Percentiles rank a stretch among this genome's conserved stretches.
These are phyloP conservation scores for Julus scandinavius DNA, from an alignment of 2,888 invertebrate genomes.

Conservation along the genomic window DNA sequence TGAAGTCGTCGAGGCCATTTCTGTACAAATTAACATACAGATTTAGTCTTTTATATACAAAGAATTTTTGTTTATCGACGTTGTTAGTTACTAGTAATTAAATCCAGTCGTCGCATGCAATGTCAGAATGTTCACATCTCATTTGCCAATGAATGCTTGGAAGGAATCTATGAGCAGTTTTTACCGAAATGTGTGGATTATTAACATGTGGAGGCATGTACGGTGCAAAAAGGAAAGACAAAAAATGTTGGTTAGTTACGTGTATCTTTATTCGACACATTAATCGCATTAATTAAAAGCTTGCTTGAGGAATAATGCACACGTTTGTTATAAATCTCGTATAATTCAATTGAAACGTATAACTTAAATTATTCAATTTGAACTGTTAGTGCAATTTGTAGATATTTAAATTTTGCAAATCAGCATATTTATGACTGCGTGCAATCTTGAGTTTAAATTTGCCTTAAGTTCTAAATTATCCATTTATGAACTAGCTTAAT, in stretches of 20 bases:
- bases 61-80: background rate
- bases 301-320: background rate
- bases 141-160: background rate
- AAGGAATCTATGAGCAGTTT: background rate
- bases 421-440: background rate
- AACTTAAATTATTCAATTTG: no score
- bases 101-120: background rate
- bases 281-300: background rate
- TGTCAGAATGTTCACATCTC: background rate
- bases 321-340: background rate
- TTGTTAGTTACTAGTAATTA: background rate
- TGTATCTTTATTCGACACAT: background rate
- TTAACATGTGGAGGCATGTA: background rate
- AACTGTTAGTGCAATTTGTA: no score
- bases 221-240: background rate
- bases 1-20: background rate
- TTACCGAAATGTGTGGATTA: background rate
- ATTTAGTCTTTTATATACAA: background rate
- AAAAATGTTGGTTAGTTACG: background rate
- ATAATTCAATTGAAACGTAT: no score
- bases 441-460: no score
- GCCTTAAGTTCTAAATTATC: no score
- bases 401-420: background rate
- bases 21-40: background rate
- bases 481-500: no score